Conservation (phyloP, 2,113 vertebrate species). For the Dasyornis broadbenti region DNA sequence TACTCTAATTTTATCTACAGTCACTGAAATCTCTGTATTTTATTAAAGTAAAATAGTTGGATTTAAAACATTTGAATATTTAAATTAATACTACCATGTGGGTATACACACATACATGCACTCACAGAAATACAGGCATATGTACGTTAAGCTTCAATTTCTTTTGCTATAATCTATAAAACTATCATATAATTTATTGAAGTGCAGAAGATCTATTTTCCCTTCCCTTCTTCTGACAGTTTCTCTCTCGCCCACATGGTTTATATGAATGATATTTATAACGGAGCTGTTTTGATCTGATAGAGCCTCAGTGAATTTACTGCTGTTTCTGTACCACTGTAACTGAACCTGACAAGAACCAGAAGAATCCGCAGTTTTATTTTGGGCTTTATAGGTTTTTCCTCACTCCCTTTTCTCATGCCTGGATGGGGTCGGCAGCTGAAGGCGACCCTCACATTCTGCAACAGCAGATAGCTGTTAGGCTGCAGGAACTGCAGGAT, state of each 20-base stretch:
- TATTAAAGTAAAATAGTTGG: not conserved
- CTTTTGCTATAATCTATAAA: constrained; percentile 22
- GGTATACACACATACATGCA: not conserved
- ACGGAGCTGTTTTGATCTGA: constrained; percentile 46
- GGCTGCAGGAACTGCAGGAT: not conserved
- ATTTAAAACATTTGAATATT: not conserved
- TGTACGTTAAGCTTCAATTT: not conserved
- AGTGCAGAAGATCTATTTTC: not conserved
- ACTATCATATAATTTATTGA: constrained; percentile 7
- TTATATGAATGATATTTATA: constrained; percentile 47
- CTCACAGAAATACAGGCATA: not conserved
- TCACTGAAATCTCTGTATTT: not conserved
- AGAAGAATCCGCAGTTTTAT: constrained; percentile 33
- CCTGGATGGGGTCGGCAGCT: not conserved
- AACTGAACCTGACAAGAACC: constrained; percentile 53
- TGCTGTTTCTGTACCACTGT: constrained; percentile 11
- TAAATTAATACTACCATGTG: not conserved
- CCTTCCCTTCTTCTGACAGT: constrained; percentile 7
- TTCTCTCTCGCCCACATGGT: not conserved
- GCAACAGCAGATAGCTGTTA: not conserved
- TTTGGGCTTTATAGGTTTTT: constrained; percentile 36
- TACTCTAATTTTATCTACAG: not conserved
- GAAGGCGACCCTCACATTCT: not conserved
- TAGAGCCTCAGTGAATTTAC: constrained; percentile 47
- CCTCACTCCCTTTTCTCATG: constrained; percentile 29